Evolutionary conservation across 2,113 vertebrate genomes (phyloP), one percentile per base, ranked within the genome.

Genomic region (Bungarus multicinctus): DNA sequence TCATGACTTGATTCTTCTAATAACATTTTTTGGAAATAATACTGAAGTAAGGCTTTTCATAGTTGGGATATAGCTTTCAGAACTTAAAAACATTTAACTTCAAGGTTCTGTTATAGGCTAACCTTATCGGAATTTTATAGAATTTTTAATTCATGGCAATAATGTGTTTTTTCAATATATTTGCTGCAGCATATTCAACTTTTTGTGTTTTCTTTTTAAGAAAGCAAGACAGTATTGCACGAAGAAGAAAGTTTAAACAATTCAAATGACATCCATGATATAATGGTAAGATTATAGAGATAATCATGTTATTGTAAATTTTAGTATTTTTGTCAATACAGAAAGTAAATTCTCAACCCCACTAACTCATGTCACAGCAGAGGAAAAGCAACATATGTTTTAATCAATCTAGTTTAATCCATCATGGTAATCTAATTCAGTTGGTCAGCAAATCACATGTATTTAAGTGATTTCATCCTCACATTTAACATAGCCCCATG

Each of bases 231-330:
- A 43, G 64, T 2, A 88, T 60, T 34, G n/a, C 2, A 18, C 45
- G 89, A 93, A 90, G 25, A 93, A 86, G 91, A 57, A 39, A 34
- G 5, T 85, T 8, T 74, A 88, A 87, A 34, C 58, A 39, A n/a
- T 94, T 47, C 16, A 3, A 93, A 93, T 1, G 90, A 94, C 81
- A 95, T 97, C 91, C 92, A 95, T 2, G 94, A 95, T 2, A 93
- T 95, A 93, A 97, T 97, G 95, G 96, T 97, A 96, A 93, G 94
- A n/a, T 93, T 90, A 47, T 18, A 89, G 30, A 91, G 4, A 20
- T 53, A 45, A 58, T 47, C 7, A 50, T 88, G 9, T 45, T 89
- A 52, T 30, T 39, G 53, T 74, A 58, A 7, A 3, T 88, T 18
- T 39, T 8, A 10, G 7, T 55, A 74, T 39, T 50, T 54, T 64